These are phyloP conservation scores for Caloenas nicobarica DNA, from an alignment of 2,113 vertebrate genomes.

Conservation along the genomic window DNA sequence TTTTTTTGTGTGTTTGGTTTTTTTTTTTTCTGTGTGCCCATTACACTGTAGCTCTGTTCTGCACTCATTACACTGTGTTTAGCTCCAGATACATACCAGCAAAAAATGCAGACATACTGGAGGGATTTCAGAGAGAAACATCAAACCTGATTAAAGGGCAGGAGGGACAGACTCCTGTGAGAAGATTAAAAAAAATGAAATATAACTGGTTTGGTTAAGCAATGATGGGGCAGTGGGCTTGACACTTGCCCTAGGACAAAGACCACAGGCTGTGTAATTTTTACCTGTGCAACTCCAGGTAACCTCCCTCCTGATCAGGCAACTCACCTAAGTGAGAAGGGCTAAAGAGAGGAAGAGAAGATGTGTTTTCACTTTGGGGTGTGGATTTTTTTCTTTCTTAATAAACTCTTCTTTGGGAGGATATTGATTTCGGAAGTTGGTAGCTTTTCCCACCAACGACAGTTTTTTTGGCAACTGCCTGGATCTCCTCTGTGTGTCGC, in stretches of 20 bases:
- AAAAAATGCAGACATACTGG: background rate
- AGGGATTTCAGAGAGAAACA: slow-evolving; percentile 5
- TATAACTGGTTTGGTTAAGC: background rate
- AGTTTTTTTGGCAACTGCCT: background rate
- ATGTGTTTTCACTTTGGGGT: background rate
- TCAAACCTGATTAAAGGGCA: background rate
- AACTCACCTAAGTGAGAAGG: background rate
- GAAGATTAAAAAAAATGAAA: background rate
- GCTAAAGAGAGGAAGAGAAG: background rate
- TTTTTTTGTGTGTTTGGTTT: background rate
- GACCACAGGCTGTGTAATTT: background rate
- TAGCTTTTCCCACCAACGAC: background rate
- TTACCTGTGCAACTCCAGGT: background rate
- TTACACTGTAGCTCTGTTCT: background rate
- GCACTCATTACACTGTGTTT: background rate
- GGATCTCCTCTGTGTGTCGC: background rate
- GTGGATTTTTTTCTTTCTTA: background rate
- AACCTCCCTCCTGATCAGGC: background rate
- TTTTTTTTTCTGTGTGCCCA: background rate
- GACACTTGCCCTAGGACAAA: background rate
- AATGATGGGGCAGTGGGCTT: background rate
- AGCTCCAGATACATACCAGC: background rate
- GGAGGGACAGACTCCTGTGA: background rate
- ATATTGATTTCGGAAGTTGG: background rate
- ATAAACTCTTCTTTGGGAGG: background rate